Evolutionary conservation across 2,888 invertebrate species (phyloP).

Genomic region (Drosophila lacicola): DNA sequence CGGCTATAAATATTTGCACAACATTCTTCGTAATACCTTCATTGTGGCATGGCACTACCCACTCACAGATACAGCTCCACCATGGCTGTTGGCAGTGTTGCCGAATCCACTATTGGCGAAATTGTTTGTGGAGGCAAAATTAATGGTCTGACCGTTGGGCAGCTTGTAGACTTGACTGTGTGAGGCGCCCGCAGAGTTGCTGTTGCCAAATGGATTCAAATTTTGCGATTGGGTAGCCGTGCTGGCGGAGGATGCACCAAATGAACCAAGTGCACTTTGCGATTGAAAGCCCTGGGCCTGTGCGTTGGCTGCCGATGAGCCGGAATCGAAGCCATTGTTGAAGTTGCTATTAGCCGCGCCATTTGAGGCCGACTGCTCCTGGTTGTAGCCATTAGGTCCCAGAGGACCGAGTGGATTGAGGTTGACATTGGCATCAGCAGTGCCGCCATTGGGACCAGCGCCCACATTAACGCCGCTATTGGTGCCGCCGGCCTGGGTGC

Average conservation of each 20-base stretch:
- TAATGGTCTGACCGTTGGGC: slow-evolving; percentile 84
- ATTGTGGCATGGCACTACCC: slow-evolving; percentile 33
- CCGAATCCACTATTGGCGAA: slow-evolving; percentile 79
- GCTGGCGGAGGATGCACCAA: slow-evolving; percentile 84
- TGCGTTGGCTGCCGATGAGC: slow-evolving; percentile 80
- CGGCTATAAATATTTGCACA: neutral
- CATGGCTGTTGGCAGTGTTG: slow-evolving; percentile 71
- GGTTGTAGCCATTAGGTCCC: slow-evolving; percentile 60
- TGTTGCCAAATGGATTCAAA: slow-evolving; percentile 69
- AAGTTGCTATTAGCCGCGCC: slow-evolving; percentile 75
- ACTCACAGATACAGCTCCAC: slow-evolving; percentile 74
- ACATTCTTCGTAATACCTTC: neutral
- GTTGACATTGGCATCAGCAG: slow-evolving; percentile 61
- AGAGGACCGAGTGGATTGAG: slow-evolving; percentile 45
- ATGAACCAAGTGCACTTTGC: slow-evolving; percentile 76
- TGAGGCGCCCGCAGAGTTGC: slow-evolving; percentile 83
- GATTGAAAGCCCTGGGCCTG: slow-evolving; percentile 84
- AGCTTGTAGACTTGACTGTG: slow-evolving; percentile 83
- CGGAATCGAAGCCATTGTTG: slow-evolving; percentile 69
- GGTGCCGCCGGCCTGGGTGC: slow-evolving; percentile 48
- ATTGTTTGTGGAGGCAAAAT: slow-evolving; percentile 83
- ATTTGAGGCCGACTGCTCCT: slow-evolving; percentile 80
- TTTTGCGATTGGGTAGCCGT: slow-evolving; percentile 83
- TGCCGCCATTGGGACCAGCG: slow-evolving; percentile 61
- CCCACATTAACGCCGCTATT: slow-evolving; percentile 61